Evolutionary conservation across 2,888 invertebrate genomes (phyloP).

Genomic region (Papilio gigon): DNA sequence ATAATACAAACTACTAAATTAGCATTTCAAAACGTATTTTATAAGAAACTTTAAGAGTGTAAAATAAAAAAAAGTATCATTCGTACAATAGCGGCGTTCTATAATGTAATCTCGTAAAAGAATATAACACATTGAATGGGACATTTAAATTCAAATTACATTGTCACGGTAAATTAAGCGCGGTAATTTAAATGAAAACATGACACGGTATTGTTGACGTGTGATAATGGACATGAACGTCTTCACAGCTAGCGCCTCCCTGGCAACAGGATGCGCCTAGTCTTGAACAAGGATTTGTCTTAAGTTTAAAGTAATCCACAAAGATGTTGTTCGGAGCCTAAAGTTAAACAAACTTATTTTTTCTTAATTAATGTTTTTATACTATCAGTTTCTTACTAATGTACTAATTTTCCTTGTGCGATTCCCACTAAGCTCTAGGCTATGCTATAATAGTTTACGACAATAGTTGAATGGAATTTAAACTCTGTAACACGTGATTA

Average conservation of each 20-base stretch:
- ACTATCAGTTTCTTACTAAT: too few species aligned
- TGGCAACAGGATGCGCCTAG: conserved; percentile 60
- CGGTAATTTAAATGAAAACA: conserved; percentile 23
- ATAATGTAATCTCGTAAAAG: conserved; percentile 20
- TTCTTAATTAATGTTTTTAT: not conserved
- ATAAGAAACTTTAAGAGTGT: conserved; percentile 18
- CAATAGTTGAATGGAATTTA: too few species aligned
- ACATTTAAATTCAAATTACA: conserved; percentile 22
- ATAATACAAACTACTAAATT: conserved; percentile 21
- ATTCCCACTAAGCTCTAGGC: too few species aligned
- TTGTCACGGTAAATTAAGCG: conserved; percentile 23
- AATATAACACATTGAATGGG: conserved; percentile 19
- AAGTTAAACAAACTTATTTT: not conserved
- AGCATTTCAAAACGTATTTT: conserved; percentile 26
- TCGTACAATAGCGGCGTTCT: conserved; percentile 17
- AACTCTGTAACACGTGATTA: too few species aligned
- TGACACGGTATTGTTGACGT: conserved; percentile 36
- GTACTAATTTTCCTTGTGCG: too few species aligned
- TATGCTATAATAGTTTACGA: too few species aligned
- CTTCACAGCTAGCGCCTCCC: conserved; percentile 56
- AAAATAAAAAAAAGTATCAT: conserved; percentile 20
- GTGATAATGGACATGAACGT: conserved; percentile 53
- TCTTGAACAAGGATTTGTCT: conserved; percentile 58
- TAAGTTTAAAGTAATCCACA: conserved; percentile 42
- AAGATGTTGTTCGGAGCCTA: not conserved